Evolutionary conservation across 2,888 invertebrate genomes (phyloP).

Genomic region (Mythimna vitellina): DNA sequence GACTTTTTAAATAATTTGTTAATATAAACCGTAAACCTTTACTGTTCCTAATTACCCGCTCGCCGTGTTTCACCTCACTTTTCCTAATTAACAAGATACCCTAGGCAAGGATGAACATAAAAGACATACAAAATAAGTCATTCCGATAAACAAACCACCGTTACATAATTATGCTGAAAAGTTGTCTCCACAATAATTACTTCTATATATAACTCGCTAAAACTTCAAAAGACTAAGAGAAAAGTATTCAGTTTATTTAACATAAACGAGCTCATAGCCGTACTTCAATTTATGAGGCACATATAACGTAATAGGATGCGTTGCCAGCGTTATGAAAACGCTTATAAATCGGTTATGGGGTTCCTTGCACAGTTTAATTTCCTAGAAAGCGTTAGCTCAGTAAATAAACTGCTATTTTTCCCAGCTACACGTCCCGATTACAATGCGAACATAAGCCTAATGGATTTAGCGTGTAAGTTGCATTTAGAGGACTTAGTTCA

Average conservation of each 20-base stretch:
- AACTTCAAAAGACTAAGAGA: conserved; percentile 25
- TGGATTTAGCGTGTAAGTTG: conserved; percentile 84
- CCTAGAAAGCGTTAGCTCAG: conserved; percentile 63
- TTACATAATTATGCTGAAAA: conserved; percentile 6
- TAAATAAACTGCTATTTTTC: conserved; percentile 69
- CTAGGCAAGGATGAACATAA: neutral
- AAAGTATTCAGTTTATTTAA: conserved; percentile 43
- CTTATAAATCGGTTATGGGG: conserved; percentile 55
- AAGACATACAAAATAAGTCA: neutral
- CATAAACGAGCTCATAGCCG: conserved; percentile 19
- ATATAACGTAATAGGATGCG: conserved; percentile 49
- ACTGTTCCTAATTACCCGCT: no score
- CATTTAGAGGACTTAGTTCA: conserved; percentile 76
- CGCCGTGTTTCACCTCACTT: no score
- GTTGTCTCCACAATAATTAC: conserved; percentile 14
- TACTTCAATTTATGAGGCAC: conserved; percentile 42
- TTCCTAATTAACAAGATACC: no score
- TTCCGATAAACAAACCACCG: neutral
- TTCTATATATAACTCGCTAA: conserved; percentile 1
- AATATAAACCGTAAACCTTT: no score
- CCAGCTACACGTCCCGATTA: conserved; percentile 54
- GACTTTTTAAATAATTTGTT: no score
- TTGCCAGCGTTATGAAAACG: conserved; percentile 59
- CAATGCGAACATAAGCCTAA: conserved; percentile 76
- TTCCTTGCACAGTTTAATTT: conserved; percentile 65